These are phyloP conservation scores for Strigamia transsilvanica DNA, from an alignment of 2,888 invertebrate species.

Conservation along the genomic window DNA sequence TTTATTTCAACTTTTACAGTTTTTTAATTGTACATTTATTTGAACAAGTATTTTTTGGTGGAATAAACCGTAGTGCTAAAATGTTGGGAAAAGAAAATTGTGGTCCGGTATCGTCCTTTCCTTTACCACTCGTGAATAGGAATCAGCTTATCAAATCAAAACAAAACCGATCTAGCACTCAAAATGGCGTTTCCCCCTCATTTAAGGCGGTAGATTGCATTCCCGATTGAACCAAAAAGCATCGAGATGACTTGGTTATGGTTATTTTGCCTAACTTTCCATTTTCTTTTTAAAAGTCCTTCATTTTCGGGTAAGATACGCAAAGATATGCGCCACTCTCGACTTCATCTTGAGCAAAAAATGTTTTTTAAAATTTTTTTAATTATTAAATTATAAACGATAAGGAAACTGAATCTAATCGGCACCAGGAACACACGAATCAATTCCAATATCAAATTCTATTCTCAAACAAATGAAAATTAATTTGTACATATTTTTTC, in stretches of 20 bases:
- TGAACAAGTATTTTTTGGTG: no score
- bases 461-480: conserved; percentile 58
- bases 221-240: not conserved
- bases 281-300: not conserved
- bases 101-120: no score
- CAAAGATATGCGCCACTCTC: not conserved
- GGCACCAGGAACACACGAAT: no score
- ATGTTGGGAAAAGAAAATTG: no score
- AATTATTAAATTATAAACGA: conserved; percentile 1
- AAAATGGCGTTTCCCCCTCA: not conserved
- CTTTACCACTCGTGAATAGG: no score
- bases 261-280: not conserved
- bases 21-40: no score
- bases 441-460: conserved; percentile 54
- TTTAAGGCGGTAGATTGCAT: not conserved
- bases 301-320: not conserved
- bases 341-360: not conserved
- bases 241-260: not conserved
- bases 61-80: no score
- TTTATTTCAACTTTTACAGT: no score
- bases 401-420: no score
- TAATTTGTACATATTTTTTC: not conserved
- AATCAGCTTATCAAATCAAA: no score
- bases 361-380: conserved; percentile 31
- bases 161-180: no score